These are phyloP conservation scores for Chaetops frenatus DNA, from an alignment of 2,113 vertebrate genomes.

Conservation along the genomic window DNA sequence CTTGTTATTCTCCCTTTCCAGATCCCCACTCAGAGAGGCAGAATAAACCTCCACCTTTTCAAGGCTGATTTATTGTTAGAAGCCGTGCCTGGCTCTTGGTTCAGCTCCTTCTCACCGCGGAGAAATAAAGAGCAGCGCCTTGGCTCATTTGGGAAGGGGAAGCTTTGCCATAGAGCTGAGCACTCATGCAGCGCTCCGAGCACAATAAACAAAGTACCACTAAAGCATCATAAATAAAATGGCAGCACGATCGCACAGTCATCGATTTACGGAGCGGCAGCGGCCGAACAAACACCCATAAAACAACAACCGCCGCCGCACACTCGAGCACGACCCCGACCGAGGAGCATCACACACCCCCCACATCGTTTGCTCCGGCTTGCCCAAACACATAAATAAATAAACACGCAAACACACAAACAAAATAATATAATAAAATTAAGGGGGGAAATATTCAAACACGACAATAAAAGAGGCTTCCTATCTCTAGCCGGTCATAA, in stretches of 20 bases:
- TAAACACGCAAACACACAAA: neutral
- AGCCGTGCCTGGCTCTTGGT: neutral
- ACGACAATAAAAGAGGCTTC: neutral
- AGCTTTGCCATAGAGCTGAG: neutral
- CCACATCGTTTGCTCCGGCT: neutral
- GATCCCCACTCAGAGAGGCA: neutral
- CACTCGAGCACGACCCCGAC: constrained; percentile 4
- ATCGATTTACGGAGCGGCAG: constrained; percentile 59
- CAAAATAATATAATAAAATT: neutral
- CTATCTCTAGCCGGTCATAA: constrained; percentile 20
- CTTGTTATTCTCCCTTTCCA: neutral
- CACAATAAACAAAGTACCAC: constrained; percentile 60
- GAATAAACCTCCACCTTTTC: neutral
- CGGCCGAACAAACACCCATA: constrained; percentile 42
- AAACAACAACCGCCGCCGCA: constrained; percentile 12
- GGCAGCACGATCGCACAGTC: constrained; percentile 56
- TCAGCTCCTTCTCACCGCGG: neutral
- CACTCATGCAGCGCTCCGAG: neutral
- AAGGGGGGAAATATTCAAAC: neutral
- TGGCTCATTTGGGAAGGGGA: neutral
- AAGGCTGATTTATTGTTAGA: neutral
- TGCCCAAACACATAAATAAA: neutral
- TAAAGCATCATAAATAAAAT: constrained; percentile 74
- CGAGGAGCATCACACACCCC: neutral
- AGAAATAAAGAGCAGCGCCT: neutral